Percentiles rank a stretch among this genome's conserved stretches.
These are phyloP conservation scores for Cecidostiba fungosa DNA, from an alignment of 2,888 invertebrate genomes.

Conservation along the genomic window DNA sequence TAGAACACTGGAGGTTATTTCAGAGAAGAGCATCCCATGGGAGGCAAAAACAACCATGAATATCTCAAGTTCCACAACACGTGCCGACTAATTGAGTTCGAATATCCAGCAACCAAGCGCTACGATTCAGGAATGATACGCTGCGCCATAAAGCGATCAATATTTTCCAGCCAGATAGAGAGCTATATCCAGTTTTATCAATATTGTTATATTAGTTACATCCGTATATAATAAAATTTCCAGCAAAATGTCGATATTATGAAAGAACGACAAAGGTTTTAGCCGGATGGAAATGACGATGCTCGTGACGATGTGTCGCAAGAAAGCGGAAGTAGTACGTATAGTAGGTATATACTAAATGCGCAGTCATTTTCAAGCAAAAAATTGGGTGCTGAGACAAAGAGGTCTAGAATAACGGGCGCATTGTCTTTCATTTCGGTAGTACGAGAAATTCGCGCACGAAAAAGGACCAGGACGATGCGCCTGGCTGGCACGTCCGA, in stretches of 20 bases:
- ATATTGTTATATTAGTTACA: neutral
- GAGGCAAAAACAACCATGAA: constrained; percentile 71
- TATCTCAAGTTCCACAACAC: constrained; percentile 66
- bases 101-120: constrained; percentile 49
- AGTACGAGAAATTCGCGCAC: constrained; percentile 18
- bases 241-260: neutral
- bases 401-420: constrained; percentile 28
- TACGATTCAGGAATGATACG: constrained; percentile 28
- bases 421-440: constrained; percentile 55
- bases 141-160: neutral
- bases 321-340: neutral
- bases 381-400: constrained; percentile 45
- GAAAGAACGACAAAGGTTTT: neutral
- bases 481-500: constrained; percentile 29
- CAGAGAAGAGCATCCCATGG: constrained; percentile 64
- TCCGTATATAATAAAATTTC: neutral
- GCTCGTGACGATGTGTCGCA: neutral
- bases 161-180: neutral
- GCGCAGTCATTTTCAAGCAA: constrained; percentile 7
- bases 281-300: neutral
- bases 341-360: neutral
- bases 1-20: constrained; percentile 12
- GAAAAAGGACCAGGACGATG: constrained; percentile 1
- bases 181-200: neutral
- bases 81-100: constrained; percentile 73